A percentile compares a stretch with the other conserved stretches of the same genome.
phyloP scores from a whole-genome alignment of 2,797 vertebrate species.

The Myripristis jacobus region DNA sequence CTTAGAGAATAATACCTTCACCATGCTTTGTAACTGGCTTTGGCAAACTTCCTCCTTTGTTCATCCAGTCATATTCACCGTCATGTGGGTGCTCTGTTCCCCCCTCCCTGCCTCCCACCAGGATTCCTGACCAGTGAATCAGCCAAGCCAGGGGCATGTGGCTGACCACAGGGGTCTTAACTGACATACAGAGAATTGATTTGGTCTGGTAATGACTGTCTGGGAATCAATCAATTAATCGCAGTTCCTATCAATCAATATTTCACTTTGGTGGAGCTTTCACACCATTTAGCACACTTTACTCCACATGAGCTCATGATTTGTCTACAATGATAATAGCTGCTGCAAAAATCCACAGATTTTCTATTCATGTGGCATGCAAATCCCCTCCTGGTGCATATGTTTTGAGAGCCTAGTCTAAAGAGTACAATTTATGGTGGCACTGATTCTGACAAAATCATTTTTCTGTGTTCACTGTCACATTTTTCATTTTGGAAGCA shows the following conservation, averaged over 20 bases:
- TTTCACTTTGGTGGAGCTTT: neutral
- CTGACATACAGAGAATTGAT: neutral
- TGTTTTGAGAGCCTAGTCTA: neutral
- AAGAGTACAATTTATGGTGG: neutral
- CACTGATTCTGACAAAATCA: conserved; percentile 12
- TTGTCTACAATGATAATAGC: neutral
- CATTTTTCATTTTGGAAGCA: conserved; percentile 15
- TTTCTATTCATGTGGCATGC: neutral
- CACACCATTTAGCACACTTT: neutral
- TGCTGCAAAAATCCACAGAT: neutral
- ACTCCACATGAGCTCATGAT: neutral
- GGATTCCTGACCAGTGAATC: conserved; percentile 44
- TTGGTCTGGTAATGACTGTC: neutral
- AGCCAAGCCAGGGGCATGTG: conserved; percentile 10
- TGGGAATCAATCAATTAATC: neutral
- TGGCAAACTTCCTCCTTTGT: conserved; percentile 9
- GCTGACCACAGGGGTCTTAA: neutral
- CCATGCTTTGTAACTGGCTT: neutral
- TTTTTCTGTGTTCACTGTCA: conserved; percentile 1
- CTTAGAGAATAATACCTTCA: neutral
- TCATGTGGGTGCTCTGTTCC: conserved; percentile 12
- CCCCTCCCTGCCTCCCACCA: conserved; percentile 6
- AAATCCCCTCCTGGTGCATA: neutral
- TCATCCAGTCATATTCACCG: conserved; percentile 2
- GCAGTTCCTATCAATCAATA: neutral